Percentiles rank a stretch among this genome's conserved stretches.
Evolutionary conservation across 2,113 vertebrate genomes (phyloP).

Genomic region (Strix uralensis): DNA sequence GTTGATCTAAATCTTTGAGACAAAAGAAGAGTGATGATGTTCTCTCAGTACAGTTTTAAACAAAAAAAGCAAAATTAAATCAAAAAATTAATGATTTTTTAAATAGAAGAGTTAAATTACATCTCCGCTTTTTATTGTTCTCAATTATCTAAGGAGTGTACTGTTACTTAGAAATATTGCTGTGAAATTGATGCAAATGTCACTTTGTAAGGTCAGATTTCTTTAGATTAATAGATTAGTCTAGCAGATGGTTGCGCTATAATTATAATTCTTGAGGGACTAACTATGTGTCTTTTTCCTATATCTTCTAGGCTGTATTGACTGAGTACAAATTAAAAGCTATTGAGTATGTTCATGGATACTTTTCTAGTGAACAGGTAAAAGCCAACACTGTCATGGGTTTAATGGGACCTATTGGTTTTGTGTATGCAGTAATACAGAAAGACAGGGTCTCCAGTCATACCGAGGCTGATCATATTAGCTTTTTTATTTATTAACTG

Average conservation of each 20-base stretch:
- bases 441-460: not conserved
- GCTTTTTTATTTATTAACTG: not conserved
- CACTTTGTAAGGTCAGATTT: not conserved
- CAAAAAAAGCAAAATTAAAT: not conserved
- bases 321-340: conserved; percentile 96
- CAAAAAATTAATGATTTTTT: accelerated
- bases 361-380: conserved; percentile 99
- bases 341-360: conserved; percentile 96
- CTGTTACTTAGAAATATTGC: not conserved
- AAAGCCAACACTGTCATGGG: not conserved
- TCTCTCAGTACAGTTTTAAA: not conserved
- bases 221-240: not conserved
- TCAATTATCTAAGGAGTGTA: not conserved
- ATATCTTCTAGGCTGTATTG: conserved; percentile 85
- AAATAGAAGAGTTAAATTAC: not conserved
- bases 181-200: not conserved
- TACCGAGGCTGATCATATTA: not conserved
- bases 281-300: not conserved
- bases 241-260: not conserved
- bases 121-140: not conserved
- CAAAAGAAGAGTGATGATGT: not conserved
- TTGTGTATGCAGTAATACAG: not conserved
- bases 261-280: not conserved
- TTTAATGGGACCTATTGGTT: not conserved
- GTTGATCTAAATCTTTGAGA: not conserved